phyloP scores from a whole-genome alignment of 2,888 invertebrate genomes.

The Dryobota labecula region DNA sequence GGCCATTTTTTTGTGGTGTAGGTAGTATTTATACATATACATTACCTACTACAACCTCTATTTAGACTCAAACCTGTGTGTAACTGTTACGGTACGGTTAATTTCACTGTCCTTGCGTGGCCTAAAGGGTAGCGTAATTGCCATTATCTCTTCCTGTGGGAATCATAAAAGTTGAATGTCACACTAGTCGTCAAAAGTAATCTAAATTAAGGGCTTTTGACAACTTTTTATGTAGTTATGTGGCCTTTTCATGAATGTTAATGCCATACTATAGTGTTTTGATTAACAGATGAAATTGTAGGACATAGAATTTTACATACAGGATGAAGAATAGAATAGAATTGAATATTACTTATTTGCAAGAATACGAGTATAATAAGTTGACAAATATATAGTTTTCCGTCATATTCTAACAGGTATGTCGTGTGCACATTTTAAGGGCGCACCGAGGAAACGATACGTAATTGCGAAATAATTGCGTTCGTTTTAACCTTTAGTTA shows the following conservation, averaged over 20 bases:
- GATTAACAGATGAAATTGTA: not conserved
- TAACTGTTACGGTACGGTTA: slow-evolving; percentile 13
- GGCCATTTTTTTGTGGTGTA: too few relatives aligned
- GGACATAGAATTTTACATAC: too few relatives aligned
- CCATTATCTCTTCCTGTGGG: slow-evolving; percentile 38
- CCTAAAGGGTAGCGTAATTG: slow-evolving; percentile 25
- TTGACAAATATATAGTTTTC: too few relatives aligned
- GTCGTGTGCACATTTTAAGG: too few relatives aligned
- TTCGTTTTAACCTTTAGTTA: too few relatives aligned
- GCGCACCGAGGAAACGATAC: too few relatives aligned
- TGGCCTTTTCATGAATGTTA: slow-evolving; percentile 1
- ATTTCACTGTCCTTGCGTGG: slow-evolving; percentile 30
- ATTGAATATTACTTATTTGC: too few relatives aligned
- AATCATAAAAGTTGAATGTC: slow-evolving; percentile 35
- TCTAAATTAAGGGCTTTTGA: slow-evolving; percentile 30
- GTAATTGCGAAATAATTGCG: too few relatives aligned
- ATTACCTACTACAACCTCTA: not conserved
- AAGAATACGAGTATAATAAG: too few relatives aligned
- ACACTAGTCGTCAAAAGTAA: slow-evolving; percentile 35
- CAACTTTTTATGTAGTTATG: slow-evolving; percentile 24
- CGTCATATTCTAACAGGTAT: too few relatives aligned
- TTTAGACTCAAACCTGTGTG: slow-evolving; percentile 4
- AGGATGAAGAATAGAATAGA: too few relatives aligned
- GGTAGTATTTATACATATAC: too few relatives aligned
- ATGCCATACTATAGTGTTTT: not conserved